phyloP scores from a whole-genome alignment of 2,797 vertebrate genomes.

The Leucoraja ocellata region DNA sequence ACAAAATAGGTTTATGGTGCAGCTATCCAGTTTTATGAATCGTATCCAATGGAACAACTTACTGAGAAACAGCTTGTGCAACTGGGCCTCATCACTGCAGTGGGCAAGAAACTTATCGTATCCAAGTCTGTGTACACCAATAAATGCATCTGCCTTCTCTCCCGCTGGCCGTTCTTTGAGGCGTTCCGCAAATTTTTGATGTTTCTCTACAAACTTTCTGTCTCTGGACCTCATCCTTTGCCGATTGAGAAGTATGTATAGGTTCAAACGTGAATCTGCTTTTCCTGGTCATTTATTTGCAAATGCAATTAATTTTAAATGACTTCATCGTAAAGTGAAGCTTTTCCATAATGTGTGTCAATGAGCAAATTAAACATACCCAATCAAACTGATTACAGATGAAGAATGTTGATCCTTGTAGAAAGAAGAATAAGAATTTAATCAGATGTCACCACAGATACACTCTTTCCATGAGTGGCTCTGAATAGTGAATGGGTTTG shows the following conservation, averaged over 20 bases:
- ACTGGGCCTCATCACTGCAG: conserved; percentile 78
- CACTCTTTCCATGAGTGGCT: neutral
- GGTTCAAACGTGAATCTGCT: neutral
- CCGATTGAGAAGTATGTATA: conserved; percentile 91
- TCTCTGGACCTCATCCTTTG: conserved; percentile 86
- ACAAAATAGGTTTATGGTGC: conserved; percentile 82
- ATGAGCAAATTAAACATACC: neutral
- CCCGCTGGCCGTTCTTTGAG: conserved; percentile 94
- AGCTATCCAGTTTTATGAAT: conserved; percentile 95
- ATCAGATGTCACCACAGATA: neutral
- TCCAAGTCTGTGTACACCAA: conserved; percentile 84
- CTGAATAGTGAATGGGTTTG: neutral
- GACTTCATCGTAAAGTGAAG: too few species aligned
- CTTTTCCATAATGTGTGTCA: neutral
- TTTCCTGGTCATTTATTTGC: neutral
- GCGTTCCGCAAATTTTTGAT: conserved; percentile 91
- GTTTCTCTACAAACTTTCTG: conserved; percentile 93
- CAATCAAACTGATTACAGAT: neutral
- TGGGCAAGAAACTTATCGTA: conserved; percentile 80
- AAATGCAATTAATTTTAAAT: neutral
- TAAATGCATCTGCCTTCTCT: conserved; percentile 96
- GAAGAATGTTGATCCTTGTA: neutral
- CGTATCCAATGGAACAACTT: conserved; percentile 72
- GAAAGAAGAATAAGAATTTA: neutral
- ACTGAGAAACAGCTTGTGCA: conserved; percentile 87